Evolutionary conservation across 2,797 vertebrate genomes (phyloP).

Genomic region (Linurgus olivaceus): DNA sequence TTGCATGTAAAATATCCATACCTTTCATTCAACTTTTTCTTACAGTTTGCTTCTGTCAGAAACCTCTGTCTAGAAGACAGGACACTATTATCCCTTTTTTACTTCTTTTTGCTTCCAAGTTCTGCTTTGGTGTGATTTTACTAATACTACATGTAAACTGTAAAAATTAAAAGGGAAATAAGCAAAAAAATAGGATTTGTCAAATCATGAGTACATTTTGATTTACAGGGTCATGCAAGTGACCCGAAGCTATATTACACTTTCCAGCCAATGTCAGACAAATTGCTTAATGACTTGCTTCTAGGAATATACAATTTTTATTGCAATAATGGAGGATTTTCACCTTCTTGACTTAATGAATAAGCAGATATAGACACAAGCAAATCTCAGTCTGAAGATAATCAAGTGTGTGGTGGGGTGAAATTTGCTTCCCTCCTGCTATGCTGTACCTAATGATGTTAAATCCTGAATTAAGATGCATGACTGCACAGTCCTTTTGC

Average conservation of each 20-base stretch:
- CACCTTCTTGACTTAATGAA: neutral
- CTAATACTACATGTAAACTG: neutral
- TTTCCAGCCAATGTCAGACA: neutral
- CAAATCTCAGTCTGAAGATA: neutral
- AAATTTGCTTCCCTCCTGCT: neutral
- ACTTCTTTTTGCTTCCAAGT: neutral
- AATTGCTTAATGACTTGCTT: neutral
- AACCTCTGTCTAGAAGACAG: neutral
- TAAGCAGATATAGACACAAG: neutral
- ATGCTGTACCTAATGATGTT: neutral
- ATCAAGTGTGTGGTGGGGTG: neutral
- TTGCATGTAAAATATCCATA: neutral
- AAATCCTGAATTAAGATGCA: conserved; percentile 14
- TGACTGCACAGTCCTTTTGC: neutral
- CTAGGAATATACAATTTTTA: neutral
- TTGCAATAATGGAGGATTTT: neutral
- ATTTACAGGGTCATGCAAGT: neutral
- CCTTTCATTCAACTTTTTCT: neutral
- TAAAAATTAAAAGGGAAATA: neutral
- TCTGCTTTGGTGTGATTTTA: neutral
- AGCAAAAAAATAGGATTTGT: neutral
- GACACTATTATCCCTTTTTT: neutral
- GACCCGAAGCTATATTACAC: neutral
- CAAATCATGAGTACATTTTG: neutral
- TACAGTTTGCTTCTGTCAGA: neutral